Percentiles rank a stretch among this genome's conserved stretches.
Conservation (phyloP, 2,797 vertebrate genomes). For the Spinus olivaceus region DNA sequence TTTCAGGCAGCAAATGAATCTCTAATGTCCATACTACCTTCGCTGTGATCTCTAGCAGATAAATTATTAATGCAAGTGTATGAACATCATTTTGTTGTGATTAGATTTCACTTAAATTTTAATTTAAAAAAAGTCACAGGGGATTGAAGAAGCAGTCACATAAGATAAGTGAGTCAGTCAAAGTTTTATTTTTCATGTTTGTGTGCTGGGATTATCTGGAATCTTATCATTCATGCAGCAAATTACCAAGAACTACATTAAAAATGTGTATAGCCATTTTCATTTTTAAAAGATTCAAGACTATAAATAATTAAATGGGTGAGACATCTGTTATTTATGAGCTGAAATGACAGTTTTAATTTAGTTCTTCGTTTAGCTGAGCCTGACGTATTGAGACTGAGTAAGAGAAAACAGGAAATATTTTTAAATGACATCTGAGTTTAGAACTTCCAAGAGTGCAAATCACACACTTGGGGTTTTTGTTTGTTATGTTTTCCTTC, state of each 20-base stretch:
- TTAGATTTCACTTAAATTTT: conserved; percentile 80
- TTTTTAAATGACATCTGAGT: conserved; percentile 56
- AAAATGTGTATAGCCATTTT: conserved; percentile 83
- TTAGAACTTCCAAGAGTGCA: conserved; percentile 26
- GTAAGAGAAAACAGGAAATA: conserved; percentile 70
- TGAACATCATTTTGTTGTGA: conserved; percentile 81
- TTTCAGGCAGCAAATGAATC: conserved; percentile 59
- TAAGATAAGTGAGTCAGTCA: conserved; percentile 71
- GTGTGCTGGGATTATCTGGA: conserved; percentile 79
- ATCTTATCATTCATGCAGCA: conserved; percentile 82
- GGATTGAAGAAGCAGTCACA: conserved; percentile 68
- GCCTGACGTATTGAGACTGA: conserved; percentile 69
- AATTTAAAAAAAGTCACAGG: conserved; percentile 75
- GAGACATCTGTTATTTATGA: conserved; percentile 91
- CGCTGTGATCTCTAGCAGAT: conserved; percentile 64
- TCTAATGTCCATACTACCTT: conserved; percentile 65
- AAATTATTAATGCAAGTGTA: conserved; percentile 77
- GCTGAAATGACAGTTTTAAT: conserved; percentile 84
- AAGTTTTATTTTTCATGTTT: conserved; percentile 80
- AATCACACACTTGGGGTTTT: conserved; percentile 40
- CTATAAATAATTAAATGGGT: conserved; percentile 86
- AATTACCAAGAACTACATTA: conserved; percentile 86
- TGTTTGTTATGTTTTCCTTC: conserved; percentile 25
- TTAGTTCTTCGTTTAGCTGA: conserved; percentile 78
- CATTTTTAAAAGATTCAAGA: conserved; percentile 83